Conservation (phyloP, 1,140 invertebrate species). For the Sipha flava region DNA sequence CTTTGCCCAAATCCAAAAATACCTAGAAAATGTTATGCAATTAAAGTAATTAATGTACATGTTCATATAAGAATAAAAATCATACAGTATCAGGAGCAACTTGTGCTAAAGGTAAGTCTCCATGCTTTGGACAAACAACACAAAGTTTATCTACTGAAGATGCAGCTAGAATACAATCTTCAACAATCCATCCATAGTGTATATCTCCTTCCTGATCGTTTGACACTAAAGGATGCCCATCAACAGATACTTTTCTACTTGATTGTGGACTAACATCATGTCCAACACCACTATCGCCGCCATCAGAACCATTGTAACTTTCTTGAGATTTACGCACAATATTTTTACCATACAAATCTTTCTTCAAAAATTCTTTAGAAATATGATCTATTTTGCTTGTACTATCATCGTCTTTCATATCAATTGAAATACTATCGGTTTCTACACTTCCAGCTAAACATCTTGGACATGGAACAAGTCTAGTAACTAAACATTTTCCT, state of each 20-base stretch:
- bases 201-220: constrained; percentile 42
- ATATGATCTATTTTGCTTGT: background rate
- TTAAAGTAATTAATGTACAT: background rate
- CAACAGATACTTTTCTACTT: constrained; percentile 71
- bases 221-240: constrained; percentile 55
- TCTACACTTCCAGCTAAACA: constrained; percentile 51
- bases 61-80: constrained; percentile 31
- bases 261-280: constrained; percentile 52
- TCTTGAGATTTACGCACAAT: constrained; percentile 56
- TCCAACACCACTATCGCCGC: constrained; percentile 67
- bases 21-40: constrained; percentile 47
- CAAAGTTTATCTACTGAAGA: constrained; percentile 54
- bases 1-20: constrained; percentile 78
- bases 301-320: constrained; percentile 58
- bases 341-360: constrained; percentile 4
- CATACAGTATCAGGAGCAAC: constrained; percentile 75
- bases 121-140: constrained; percentile 65
- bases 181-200: constrained; percentile 73
- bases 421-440: constrained; percentile 35
- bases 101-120: constrained; percentile 58
- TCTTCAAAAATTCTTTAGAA: constrained; percentile 26
- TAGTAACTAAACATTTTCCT: constrained; percentile 86
- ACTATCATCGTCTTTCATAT: constrained; percentile 14
- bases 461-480: constrained; percentile 85
- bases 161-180: constrained; percentile 87